phyloP scores from a whole-genome alignment of 2,797 vertebrate genomes.

The Pogoniulus pusillus region DNA sequence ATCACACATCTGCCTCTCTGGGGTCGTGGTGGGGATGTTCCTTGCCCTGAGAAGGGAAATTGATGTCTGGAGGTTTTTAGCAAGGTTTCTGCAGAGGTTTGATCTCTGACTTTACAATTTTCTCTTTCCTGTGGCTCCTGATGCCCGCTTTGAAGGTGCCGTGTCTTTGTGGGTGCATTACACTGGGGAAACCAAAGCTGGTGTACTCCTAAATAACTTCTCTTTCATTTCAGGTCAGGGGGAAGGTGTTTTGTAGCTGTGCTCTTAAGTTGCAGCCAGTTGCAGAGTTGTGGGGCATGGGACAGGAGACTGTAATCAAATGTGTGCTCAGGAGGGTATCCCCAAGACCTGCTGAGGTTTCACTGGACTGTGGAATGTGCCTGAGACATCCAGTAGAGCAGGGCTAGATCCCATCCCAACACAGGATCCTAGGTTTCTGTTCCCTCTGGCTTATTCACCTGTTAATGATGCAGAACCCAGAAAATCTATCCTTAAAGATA shows the following conservation, averaged over 20 bases:
- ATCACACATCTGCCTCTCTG: neutral
- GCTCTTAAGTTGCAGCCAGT: neutral
- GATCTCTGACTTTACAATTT: neutral
- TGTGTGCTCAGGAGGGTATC: neutral
- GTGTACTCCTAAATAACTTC: neutral
- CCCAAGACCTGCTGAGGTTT: neutral
- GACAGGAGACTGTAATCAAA: neutral
- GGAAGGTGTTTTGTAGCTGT: neutral
- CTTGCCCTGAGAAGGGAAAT: neutral
- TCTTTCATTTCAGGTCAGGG: neutral
- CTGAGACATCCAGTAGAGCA: neutral
- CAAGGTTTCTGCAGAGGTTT: neutral
- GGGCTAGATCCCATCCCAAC: neutral
- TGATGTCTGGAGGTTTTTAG: neutral
- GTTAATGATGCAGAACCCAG: neutral
- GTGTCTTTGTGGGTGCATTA: accelerated
- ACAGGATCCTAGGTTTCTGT: neutral
- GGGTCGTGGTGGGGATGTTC: neutral
- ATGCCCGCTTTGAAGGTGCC: neutral
- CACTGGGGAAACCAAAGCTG: neutral
- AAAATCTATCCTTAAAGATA: neutral
- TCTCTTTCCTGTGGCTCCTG: neutral
- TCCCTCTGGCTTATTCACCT: neutral
- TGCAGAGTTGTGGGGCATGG: neutral
- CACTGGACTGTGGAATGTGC: neutral